These are phyloP conservation scores for Yponomeuta plumbellus DNA, from an alignment of 2,888 invertebrate genomes.

Conservation along the genomic window DNA sequence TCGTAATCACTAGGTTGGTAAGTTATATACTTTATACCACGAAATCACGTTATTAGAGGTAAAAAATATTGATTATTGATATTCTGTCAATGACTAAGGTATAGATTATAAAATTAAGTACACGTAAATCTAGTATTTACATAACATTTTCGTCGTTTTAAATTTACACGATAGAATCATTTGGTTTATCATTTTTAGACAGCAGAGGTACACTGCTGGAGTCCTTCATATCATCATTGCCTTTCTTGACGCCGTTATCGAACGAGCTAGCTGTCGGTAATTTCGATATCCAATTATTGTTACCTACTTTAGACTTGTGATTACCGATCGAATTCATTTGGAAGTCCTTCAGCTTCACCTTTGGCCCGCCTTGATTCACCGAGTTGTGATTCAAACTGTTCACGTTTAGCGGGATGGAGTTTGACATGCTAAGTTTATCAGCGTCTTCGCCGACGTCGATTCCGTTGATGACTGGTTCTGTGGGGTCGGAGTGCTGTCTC, in stretches of 20 bases:
- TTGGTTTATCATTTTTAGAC: constrained; percentile 59
- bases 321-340: constrained; percentile 51
- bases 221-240: constrained; percentile 57
- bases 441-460: constrained; percentile 42
- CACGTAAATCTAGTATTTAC: constrained; percentile 16
- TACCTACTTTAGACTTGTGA: constrained; percentile 60
- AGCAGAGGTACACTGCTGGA: constrained; percentile 69
- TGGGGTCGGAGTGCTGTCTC: constrained; percentile 57
- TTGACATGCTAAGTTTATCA: constrained; percentile 54
- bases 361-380: constrained; percentile 49
- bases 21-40: neutral
- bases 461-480: constrained; percentile 57
- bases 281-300: constrained; percentile 71
- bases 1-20: neutral
- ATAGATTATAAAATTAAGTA: constrained; percentile 19
- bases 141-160: neutral
- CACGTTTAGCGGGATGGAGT: constrained; percentile 59
- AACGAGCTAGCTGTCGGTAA: constrained; percentile 65
- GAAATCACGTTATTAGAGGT: neutral
- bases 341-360: constrained; percentile 62
- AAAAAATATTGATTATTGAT: constrained; percentile 2
- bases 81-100: neutral
- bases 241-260: constrained; percentile 58
- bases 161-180: constrained; percentile 56
- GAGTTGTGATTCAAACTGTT: constrained; percentile 58